Base-by-base conservation (phyloP, 2,888 invertebrate species). In the Ellobium chinense region DNA sequence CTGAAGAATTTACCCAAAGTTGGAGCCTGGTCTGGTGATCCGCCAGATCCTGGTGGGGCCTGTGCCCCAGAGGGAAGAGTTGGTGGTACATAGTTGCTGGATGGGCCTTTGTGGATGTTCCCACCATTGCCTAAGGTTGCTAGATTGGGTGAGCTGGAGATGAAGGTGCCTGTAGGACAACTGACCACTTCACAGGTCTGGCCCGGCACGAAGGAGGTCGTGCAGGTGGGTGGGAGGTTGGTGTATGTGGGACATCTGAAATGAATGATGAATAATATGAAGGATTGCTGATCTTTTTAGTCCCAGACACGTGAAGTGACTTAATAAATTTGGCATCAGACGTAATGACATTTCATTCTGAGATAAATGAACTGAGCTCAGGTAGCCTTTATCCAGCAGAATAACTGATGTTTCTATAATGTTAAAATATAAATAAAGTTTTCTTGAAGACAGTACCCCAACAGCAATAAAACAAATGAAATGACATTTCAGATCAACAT, bases 171-270 rank as follows among this genome's bases (percentile, higher is more conserved):
- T 27, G 85, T 85, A 31, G 83, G 82, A 82, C 89, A 89, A 66
- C 85, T 82, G 12, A 87, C 76, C 0, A 78, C 79, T 12, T 84
- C 84, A 75, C 89, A 88, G 68, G 88, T 87, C 14, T 86, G 86
- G 12, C 86, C 86, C 7, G 81, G 73, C 24, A 81, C 76, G 78
- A 84, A 85, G 24, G 72, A 63, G 24, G 81, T 69, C 4, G 75
- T 76, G 77, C 89, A 89, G n/a, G 84, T 85, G 27, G 73, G 78
- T n/a, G 89, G 89, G 14, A 89, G 76, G 82, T 89, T 89, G 81
- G 87, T 89, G 87, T 89, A 89, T 24, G 81, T 82, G 14, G 89
- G 89, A 70, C 89, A 89, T 21, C 89, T 89, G 82, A 7, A 60
- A 29, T 24, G 54, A 24, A 36, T 2, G 37, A 34, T 21, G 21